phyloP scores from a whole-genome alignment of 2,797 vertebrate species.

The Falco cherrug region DNA sequence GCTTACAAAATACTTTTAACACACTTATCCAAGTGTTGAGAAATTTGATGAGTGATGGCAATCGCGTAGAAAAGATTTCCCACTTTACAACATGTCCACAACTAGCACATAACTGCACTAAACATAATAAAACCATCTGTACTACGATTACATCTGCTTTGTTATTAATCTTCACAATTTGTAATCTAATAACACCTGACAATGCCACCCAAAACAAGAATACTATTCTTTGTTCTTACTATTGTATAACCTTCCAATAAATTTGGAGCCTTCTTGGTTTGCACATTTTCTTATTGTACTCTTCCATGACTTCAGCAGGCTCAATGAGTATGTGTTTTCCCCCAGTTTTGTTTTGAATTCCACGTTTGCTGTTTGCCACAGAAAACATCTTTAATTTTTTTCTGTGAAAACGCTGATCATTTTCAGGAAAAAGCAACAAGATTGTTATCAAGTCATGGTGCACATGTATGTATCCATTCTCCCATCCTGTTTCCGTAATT shows the following conservation, averaged over 20 bases:
- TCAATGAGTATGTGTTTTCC: neutral
- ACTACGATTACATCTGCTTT: neutral
- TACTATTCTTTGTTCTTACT: neutral
- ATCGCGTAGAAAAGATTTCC: neutral
- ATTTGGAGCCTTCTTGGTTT: neutral
- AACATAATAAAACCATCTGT: neutral
- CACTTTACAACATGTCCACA: neutral
- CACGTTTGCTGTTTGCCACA: neutral
- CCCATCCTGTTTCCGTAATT: neutral
- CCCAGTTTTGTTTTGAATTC: neutral
- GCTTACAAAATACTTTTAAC: neutral
- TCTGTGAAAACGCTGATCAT: slow-evolving; percentile 15
- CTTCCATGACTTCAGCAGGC: neutral
- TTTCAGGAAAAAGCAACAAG: slow-evolving; percentile 24
- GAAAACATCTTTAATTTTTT: neutral
- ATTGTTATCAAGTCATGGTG: neutral
- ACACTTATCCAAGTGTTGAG: neutral
- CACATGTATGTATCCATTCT: neutral
- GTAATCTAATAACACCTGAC: neutral
- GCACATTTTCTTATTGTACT: neutral
- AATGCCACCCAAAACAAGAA: neutral
- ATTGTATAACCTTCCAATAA: neutral
- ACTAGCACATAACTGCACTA: neutral
- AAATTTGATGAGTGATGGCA: neutral
- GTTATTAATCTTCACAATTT: neutral